Evolutionary conservation across 2,888 invertebrate genomes (phyloP).

Genomic region (Charanyca ferruginea): DNA sequence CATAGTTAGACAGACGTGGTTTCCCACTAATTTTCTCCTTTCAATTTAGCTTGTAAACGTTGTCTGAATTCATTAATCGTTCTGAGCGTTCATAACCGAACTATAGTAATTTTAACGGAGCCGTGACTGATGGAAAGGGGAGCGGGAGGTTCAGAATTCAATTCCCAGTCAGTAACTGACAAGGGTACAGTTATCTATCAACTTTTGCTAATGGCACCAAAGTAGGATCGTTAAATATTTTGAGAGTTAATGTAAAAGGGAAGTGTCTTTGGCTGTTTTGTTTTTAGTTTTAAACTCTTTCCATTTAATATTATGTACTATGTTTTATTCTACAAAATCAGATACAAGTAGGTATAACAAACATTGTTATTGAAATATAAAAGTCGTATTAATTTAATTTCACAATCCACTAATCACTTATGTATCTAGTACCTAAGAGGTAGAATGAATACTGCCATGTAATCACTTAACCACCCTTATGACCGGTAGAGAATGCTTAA

Average conservation of each 20-base stretch:
- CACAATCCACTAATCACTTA: too few species aligned
- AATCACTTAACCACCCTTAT: too few species aligned
- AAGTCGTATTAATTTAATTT: too few species aligned
- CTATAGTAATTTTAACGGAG: conserved; percentile 62
- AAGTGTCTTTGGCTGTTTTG: conserved; percentile 54
- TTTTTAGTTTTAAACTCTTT: conserved; percentile 7
- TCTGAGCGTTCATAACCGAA: conserved; percentile 61
- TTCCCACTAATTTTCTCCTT: conserved; percentile 16
- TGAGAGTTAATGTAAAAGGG: conserved; percentile 29
- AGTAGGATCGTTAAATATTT: conserved; percentile 54
- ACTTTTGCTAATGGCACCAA: conserved; percentile 61
- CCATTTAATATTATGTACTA: too few species aligned
- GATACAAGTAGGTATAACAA: too few species aligned
- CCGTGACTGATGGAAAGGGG: conserved; percentile 63
- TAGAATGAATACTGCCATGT: too few species aligned
- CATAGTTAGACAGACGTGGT: conserved; percentile 14
- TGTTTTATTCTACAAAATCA: too few species aligned
- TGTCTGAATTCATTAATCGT: conserved; percentile 62
- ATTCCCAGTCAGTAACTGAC: conserved; percentile 64
- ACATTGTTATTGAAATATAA: too few species aligned
- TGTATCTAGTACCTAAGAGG: too few species aligned
- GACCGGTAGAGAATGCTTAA: too few species aligned
- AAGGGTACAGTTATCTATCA: conserved; percentile 67
- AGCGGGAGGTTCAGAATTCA: conserved; percentile 64
- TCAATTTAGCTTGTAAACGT: conserved; percentile 47